Percentiles rank a stretch among this genome's conserved stretches.
These are phyloP conservation scores for Melinaea marsaeus DNA, from an alignment of 2,888 invertebrate genomes.

Conservation along the genomic window DNA sequence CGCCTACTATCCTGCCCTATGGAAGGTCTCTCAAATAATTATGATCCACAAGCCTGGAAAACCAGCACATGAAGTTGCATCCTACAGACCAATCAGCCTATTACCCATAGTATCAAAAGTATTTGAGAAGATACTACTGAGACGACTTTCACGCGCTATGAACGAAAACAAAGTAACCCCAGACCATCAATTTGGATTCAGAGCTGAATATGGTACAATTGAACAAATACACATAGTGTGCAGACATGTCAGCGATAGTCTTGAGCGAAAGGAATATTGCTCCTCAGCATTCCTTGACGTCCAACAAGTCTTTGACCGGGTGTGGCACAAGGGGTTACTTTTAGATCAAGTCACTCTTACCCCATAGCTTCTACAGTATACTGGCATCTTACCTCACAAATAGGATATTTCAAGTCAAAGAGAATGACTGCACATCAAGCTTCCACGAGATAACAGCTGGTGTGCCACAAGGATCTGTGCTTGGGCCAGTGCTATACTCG, in stretches of 20 bases:
- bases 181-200: slow-evolving; percentile 14
- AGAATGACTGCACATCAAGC: too few relatives aligned
- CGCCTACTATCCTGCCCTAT: too few relatives aligned
- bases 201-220: slow-evolving; percentile 7
- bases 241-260: not conserved
- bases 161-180: not conserved
- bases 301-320: not conserved
- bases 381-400: too few relatives aligned
- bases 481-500: slow-evolving; percentile 6
- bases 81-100: not conserved
- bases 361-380: too few relatives aligned
- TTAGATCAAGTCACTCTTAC: too few relatives aligned
- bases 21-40: too few relatives aligned
- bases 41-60: too few relatives aligned
- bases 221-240: slow-evolving; percentile 13
- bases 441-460: not conserved
- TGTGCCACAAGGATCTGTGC: slow-evolving; percentile 4
- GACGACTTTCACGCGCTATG: not conserved
- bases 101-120: not conserved
- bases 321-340: too few relatives aligned
- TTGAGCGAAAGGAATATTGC: slow-evolving; percentile 11
- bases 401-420: too few relatives aligned
- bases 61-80: too few relatives aligned
- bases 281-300: slow-evolving; percentile 9
- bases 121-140: slow-evolving; percentile 4